phyloP scores from a whole-genome alignment of 1,140 invertebrate species.

The Nebria ingens region DNA sequence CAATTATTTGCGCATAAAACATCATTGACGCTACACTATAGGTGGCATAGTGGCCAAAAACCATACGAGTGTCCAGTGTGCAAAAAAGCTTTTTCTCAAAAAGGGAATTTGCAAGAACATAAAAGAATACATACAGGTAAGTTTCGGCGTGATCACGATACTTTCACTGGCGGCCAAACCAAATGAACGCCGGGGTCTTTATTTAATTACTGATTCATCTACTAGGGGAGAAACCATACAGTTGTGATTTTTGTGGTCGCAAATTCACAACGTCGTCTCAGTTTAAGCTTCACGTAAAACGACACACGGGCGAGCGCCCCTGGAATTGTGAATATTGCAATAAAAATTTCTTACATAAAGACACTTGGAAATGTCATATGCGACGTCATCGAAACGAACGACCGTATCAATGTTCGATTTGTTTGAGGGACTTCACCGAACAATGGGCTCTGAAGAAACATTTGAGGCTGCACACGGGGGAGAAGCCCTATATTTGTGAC shows the following conservation, averaged over 20 bases:
- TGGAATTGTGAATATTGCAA: constrained; percentile 49
- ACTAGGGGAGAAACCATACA: constrained; percentile 46
- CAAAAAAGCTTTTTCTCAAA: constrained; percentile 49
- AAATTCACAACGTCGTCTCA: constrained; percentile 60
- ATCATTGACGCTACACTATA: constrained; percentile 53
- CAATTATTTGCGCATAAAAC: constrained; percentile 66
- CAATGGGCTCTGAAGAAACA: constrained; percentile 59
- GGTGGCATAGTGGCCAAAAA: constrained; percentile 46
- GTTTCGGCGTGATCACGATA: too few species aligned
- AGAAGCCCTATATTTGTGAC: constrained; percentile 67
- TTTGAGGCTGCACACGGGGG: constrained; percentile 53
- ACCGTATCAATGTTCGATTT: constrained; percentile 49
- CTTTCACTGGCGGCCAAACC: too few species aligned
- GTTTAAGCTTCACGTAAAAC: constrained; percentile 46
- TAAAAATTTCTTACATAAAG: constrained; percentile 51
- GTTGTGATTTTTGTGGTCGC: constrained; percentile 56
- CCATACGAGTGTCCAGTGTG: constrained; percentile 50
- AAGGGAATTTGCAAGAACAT: constrained; percentile 49
- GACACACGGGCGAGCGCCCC: constrained; percentile 50
- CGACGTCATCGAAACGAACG: constrained; percentile 51
- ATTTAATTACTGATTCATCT: neutral
- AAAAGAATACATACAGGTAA: constrained; percentile 46
- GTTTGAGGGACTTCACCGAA: constrained; percentile 51
- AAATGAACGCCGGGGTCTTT: too few species aligned
- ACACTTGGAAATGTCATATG: constrained; percentile 51